A percentile compares a stretch with the other conserved stretches of the same genome.
Evolutionary conservation across 2,888 invertebrate genomes (phyloP).

Genomic region (Willowsia nigromaculata): DNA sequence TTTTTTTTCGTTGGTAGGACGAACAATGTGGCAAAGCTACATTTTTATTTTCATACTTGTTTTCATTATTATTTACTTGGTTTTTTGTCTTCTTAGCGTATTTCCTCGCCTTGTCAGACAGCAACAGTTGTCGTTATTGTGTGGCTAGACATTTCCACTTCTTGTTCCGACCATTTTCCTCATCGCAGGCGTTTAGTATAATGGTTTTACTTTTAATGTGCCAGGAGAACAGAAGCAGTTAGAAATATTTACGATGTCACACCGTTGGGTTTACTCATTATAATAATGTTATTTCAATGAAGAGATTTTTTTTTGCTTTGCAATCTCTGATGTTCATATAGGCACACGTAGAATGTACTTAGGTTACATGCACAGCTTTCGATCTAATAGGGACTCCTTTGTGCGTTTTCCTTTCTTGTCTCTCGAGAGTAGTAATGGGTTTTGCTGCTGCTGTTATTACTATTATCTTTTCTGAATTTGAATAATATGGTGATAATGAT

Average conservation of each 20-base stretch:
- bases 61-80: not conserved
- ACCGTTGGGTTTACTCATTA: not conserved
- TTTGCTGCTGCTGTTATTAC: too few species aligned
- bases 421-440: too few species aligned
- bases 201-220: not conserved
- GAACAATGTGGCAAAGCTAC: too few species aligned
- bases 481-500: too few species aligned
- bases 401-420: not conserved
- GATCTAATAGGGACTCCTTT: not conserved
- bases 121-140: not conserved
- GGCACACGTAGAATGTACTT: too few species aligned
- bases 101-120: not conserved
- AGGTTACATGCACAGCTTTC: not conserved
- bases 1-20: too few species aligned
- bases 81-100: not conserved
- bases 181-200: not conserved
- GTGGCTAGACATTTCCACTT: not conserved
- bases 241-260: not conserved
- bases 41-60: not conserved
- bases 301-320: too few species aligned
- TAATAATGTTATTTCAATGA: too few species aligned
- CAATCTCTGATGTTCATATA: too few species aligned
- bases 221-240: not conserved
- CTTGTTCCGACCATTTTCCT: slow-evolving; percentile 1
- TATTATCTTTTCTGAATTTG: too few species aligned